Conservation (phyloP, 2,113 vertebrate genomes). For the Triplophysa siluroides region DNA sequence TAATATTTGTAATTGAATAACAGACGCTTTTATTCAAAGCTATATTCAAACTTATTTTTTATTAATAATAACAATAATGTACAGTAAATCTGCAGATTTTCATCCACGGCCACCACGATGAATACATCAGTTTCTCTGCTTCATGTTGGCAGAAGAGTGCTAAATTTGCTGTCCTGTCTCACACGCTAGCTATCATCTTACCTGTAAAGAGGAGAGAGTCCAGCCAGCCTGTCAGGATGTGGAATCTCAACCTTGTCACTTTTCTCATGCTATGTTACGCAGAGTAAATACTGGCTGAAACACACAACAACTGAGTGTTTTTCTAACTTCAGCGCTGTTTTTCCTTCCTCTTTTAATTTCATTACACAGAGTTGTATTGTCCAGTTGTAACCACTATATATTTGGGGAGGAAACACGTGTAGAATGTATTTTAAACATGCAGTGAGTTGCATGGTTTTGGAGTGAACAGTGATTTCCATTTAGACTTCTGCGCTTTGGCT, state of each 20-base stretch:
- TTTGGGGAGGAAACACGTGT: slow-evolving; percentile 31
- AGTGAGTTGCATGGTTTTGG: slow-evolving; percentile 41
- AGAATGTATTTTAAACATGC: slow-evolving; percentile 53
- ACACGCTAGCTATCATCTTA: slow-evolving; percentile 43
- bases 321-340: slow-evolving; percentile 37
- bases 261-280: slow-evolving; percentile 34
- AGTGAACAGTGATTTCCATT: slow-evolving; percentile 45
- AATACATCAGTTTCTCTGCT: slow-evolving; percentile 14
- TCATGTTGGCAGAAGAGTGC: slow-evolving; percentile 28
- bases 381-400: slow-evolving; percentile 35
- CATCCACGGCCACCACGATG: slow-evolving; percentile 1
- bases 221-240: slow-evolving; percentile 24
- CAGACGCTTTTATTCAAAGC: no score
- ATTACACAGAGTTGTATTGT: slow-evolving; percentile 53
- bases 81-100: background rate
- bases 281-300: slow-evolving; percentile 47
- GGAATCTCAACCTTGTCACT: slow-evolving; percentile 25
- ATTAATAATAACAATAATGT: no score
- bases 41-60: no score
- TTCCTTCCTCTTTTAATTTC: slow-evolving; percentile 53
- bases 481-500: background rate
- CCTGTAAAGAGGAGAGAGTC: slow-evolving; percentile 38
- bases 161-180: slow-evolving; percentile 33
- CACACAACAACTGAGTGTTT: slow-evolving; percentile 57
- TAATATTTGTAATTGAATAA: no score